Percentiles rank a stretch among this genome's conserved stretches.
Evolutionary conservation across 1,140 invertebrate genomes (phyloP).

Genomic region (Neodiprion virginianus): DNA sequence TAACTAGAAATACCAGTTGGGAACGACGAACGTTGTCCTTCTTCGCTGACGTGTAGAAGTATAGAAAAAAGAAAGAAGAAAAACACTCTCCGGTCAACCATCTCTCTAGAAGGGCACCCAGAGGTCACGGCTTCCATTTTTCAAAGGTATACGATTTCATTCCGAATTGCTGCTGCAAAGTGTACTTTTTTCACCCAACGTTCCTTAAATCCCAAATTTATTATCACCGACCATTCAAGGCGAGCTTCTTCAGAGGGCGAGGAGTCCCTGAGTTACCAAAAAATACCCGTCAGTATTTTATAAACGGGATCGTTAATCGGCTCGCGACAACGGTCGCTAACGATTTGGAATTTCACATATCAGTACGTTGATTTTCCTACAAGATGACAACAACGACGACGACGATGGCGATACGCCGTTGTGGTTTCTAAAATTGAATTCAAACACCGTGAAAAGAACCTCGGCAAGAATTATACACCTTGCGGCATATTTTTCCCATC

Average conservation of each 20-base stretch:
- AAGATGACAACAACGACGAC: too few relatives aligned
- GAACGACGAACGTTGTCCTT: background rate
- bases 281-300: too few relatives aligned
- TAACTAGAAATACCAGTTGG: constrained; percentile 5
- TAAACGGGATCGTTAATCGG: too few relatives aligned
- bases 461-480: too few relatives aligned
- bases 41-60: too few relatives aligned
- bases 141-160: background rate
- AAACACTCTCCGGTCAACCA: background rate
- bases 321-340: too few relatives aligned
- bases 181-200: background rate
- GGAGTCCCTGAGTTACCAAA: too few relatives aligned
- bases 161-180: background rate
- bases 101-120: background rate
- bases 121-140: background rate
- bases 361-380: too few relatives aligned
- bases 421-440: too few relatives aligned
- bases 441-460: too few relatives aligned
- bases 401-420: too few relatives aligned
- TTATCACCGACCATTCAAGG: background rate
- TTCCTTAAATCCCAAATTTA: background rate
- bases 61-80: background rate
- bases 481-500: background rate
- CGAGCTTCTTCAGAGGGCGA: background rate
- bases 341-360: too few relatives aligned